phyloP scores from a whole-genome alignment of 92 coral and sea anemone species.

The Parazoanthus swiftii region DNA sequence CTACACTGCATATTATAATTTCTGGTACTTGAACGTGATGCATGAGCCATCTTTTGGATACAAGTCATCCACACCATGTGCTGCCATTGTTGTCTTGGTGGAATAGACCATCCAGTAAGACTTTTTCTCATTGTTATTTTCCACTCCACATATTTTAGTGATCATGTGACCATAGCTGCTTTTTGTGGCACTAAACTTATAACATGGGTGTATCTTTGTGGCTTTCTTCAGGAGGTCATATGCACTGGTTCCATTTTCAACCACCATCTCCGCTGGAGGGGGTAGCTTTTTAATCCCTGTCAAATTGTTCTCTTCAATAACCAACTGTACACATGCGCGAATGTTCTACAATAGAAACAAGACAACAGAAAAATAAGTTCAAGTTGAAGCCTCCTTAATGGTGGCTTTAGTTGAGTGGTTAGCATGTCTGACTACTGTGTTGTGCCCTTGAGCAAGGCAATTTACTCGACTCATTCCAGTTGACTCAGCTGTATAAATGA shows the following conservation, averaged over 20 bases:
- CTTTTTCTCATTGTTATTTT: slow-evolving; percentile 35
- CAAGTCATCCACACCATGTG: slow-evolving; percentile 72
- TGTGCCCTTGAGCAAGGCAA: too few relatives aligned
- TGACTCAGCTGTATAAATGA: too few relatives aligned
- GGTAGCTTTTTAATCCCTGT: slow-evolving; percentile 36
- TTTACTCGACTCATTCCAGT: too few relatives aligned
- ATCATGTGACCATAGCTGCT: slow-evolving; percentile 58
- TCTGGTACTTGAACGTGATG: slow-evolving; percentile 68
- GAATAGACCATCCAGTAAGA: slow-evolving; percentile 72
- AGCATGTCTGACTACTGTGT: too few relatives aligned
- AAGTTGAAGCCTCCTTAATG: too few relatives aligned
- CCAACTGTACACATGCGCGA: slow-evolving; percentile 66
- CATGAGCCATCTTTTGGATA: slow-evolving; percentile 65
- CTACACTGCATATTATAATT: slow-evolving; percentile 40
- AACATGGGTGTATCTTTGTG: slow-evolving; percentile 52
- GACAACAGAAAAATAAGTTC: too few relatives aligned
- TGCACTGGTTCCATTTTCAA: slow-evolving; percentile 62
- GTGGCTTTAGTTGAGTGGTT: too few relatives aligned
- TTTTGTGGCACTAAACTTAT: slow-evolving; percentile 44
- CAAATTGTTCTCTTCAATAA: slow-evolving; percentile 41
- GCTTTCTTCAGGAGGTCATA: slow-evolving; percentile 62
- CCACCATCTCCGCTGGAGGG: slow-evolving; percentile 41
- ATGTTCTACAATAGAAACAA: slow-evolving; percentile 49
- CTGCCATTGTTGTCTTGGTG: slow-evolving; percentile 46
- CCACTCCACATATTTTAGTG: slow-evolving; percentile 63